Evolutionary conservation across 2,888 invertebrate genomes (phyloP), one percentile per base, ranked within the genome.

Genomic region (Hipparchia sbordonii): DNA sequence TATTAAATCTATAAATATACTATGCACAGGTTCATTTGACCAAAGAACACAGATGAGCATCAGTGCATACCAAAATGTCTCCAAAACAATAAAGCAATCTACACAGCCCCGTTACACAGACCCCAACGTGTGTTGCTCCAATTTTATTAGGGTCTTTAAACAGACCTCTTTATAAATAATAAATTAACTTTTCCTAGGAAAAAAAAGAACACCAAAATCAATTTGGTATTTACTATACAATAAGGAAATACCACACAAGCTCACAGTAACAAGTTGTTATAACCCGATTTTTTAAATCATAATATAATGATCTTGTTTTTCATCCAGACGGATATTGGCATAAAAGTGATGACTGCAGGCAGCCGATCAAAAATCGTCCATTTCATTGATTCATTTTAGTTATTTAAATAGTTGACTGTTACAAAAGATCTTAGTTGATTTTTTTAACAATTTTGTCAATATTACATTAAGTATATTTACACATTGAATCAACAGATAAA

Each of bases 151-250:
- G 85, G 88, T 89, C 90, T 88, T 89, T 87, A 90, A 91, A 90
- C 90, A 89, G 90, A 90, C 90, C 80, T 78, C 79, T 77, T 71
- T 81, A 81, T 83, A 84, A 83, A 87, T 84, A 86, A 79, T 79
- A 78, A 78, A 79, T 68, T 80, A 83, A 87, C 85, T 87, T 89
- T 87, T 87, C 87, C 85, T 86, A 87, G 84, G 86, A 87, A 88
- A 89, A 89, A 83, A 83, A 83, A 81, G 23, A 23, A 79, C 80
- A 87, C 85, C 86, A 82, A 84, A 83, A 81, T 76, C 83, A 86
- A 84, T 84, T 86, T 88, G 86, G 86, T 85, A 83, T 84, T 80
- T 75, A 80, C 82, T 83, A 82, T 81, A 83, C 81, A 84, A 80
- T 73, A 78, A 75, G 67, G 78, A 74, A 57, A 56, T 56, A 74